Evolutionary conservation across 2,113 vertebrate genomes (phyloP).

Genomic region (Toxotes jaculatrix): DNA sequence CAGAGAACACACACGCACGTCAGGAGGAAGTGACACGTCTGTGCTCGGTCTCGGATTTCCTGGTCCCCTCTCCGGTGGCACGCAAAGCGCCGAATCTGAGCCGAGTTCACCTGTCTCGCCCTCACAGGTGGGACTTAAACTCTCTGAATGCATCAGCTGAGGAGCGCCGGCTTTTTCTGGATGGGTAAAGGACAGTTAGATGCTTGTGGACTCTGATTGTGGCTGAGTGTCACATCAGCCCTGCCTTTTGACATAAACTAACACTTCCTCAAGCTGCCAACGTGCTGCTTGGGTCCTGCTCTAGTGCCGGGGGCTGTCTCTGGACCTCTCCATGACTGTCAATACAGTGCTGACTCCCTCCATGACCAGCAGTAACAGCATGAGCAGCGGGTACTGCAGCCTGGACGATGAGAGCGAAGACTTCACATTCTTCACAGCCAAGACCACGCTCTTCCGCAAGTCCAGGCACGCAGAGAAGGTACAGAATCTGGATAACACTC

Average conservation of each 20-base stretch:
- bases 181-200: slow-evolving; percentile 37
- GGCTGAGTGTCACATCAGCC: slow-evolving; percentile 38
- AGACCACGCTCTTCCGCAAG: slow-evolving; percentile 92
- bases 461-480: slow-evolving; percentile 87
- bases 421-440: slow-evolving; percentile 94
- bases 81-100: slow-evolving; percentile 57
- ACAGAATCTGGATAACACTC: slow-evolving; percentile 50
- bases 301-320: slow-evolving; percentile 13
- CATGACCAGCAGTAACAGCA: slow-evolving; percentile 90
- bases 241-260: background rate
- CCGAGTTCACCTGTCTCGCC: slow-evolving; percentile 64
- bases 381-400: slow-evolving; percentile 98
- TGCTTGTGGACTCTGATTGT: slow-evolving; percentile 39
- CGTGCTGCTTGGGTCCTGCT: slow-evolving; percentile 12
- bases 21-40: slow-evolving; percentile 78
- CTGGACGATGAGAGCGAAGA: slow-evolving; percentile 96
- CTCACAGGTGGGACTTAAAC: slow-evolving; percentile 52
- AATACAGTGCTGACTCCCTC: slow-evolving; percentile 73
- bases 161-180: slow-evolving; percentile 50
- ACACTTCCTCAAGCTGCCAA: slow-evolving; percentile 51
- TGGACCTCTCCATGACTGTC: slow-evolving; percentile 77
- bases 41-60: slow-evolving; percentile 74
- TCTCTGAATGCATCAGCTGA: slow-evolving; percentile 58
- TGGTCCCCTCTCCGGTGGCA: slow-evolving; percentile 65
- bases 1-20: slow-evolving; percentile 22